Percentiles rank a stretch among this genome's conserved stretches.
Conservation (phyloP, 1,140 invertebrate species). For the Epicauta chinensis region DNA sequence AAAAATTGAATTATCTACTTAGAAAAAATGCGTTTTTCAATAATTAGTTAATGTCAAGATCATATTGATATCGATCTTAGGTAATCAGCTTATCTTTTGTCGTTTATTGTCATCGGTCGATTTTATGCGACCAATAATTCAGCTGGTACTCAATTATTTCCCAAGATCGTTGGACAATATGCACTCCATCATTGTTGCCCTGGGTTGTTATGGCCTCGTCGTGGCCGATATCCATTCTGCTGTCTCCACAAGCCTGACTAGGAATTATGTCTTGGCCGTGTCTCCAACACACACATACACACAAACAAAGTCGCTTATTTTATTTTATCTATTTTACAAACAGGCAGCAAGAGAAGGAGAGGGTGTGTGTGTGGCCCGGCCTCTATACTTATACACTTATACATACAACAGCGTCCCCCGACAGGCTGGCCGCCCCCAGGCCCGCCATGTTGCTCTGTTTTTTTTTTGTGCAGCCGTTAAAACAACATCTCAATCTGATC, state of each 20-base stretch:
- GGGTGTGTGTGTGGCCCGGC: neutral
- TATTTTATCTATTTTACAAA: conserved; percentile 18
- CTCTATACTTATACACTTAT: too few relatives aligned
- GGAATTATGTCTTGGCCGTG: conserved; percentile 33
- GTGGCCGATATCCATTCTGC: conserved; percentile 34
- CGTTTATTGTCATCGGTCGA: too few relatives aligned
- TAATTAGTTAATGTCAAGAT: too few relatives aligned
- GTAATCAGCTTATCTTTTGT: too few relatives aligned
- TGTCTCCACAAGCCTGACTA: conserved; percentile 27
- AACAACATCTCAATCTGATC: too few relatives aligned
- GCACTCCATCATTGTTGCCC: conserved; percentile 32
- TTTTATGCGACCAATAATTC: conserved; percentile 17
- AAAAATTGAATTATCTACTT: too few relatives aligned
- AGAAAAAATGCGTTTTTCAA: too few relatives aligned
- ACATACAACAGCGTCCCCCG: too few relatives aligned
- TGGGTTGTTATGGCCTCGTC: conserved; percentile 28
- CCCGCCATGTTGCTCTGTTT: conserved; percentile 25
- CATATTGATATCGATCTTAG: too few relatives aligned
- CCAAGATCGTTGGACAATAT: conserved; percentile 27
- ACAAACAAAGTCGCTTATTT: conserved; percentile 19
- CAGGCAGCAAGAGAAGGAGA: neutral
- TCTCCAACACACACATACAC: conserved; percentile 16
- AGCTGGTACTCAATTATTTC: conserved; percentile 26
- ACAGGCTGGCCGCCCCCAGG: conserved; percentile 13
- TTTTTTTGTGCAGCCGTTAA: too few relatives aligned